Evolutionary conservation across 2,113 vertebrate species (phyloP), one percentile per base, ranked within the genome.

Genomic region (Laticauda colubrina): DNA sequence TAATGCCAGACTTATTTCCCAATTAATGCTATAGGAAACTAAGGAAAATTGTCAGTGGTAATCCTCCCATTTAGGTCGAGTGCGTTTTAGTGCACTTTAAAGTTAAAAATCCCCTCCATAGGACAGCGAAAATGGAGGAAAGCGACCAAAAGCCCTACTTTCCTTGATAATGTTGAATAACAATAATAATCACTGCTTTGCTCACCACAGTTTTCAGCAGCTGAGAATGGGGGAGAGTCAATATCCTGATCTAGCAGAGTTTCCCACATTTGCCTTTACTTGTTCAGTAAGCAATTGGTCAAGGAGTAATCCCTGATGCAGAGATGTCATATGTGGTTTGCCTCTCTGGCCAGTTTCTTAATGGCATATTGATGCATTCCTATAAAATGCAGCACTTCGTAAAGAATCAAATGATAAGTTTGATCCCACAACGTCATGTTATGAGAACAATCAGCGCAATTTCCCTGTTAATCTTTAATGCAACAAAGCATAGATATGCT

Each of bases 231-330:
- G 34, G 39, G 75, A 81, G 15, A 39, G 34, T 9, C 34, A 81
- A 20, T 81, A 20, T 43, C 34, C 34, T 43, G 34, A 43, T 81
- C 43, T 39, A 81, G 75, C 75, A 39, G 75, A 81, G 18, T 81
- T 81, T 20, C 75, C 75, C 34, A 81, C 75, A 20, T 81, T 81
- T 9, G 34, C 34, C 75, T 91, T 57, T 29, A 0, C n/a, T 24
- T 48, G 90, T 59, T 59, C n/a, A 0, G 0, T 0, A 39, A 34
- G 90, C n/a, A 0, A 24, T 51, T 18, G 89, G 90, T 39, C 54
- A 15, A 29, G 53, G n/a, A 56, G 10, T 26, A 55, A 18, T 86
- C 3, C 24, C 2, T 15, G 8, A 57, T 56, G 75, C 90, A 87
- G 7, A 29, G 81, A 48, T 48, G 18, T 55, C n/a, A 11, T 26